Evolutionary conservation across 2,888 invertebrate genomes (phyloP).

Genomic region (Furcula furcula): DNA sequence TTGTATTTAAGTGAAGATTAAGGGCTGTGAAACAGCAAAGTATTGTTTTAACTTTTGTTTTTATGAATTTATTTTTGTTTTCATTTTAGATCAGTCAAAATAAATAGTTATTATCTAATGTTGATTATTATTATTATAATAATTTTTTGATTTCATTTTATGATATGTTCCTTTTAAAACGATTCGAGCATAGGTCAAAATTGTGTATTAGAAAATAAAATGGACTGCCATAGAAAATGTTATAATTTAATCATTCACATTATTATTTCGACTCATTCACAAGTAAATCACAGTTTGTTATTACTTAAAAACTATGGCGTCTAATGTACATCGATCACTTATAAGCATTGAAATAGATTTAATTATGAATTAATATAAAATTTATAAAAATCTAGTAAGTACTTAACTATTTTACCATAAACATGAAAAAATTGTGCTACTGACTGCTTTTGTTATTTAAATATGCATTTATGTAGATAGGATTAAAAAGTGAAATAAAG

Average conservation of each 20-base stretch:
- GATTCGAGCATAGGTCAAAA: no score
- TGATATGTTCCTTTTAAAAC: no score
- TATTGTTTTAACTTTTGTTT: neutral
- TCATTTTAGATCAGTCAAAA: no score
- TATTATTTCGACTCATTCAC: slow-evolving; percentile 40
- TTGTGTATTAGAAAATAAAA: neutral
- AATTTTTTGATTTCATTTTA: no score
- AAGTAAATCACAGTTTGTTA: slow-evolving; percentile 67
- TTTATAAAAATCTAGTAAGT: neutral
- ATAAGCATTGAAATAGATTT: slow-evolving; percentile 6
- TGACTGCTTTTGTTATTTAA: no score
- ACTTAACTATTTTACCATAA: neutral
- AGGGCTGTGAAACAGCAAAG: slow-evolving; percentile 36
- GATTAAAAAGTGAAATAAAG: no score
- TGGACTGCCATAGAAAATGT: slow-evolving; percentile 10
- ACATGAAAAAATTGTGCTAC: neutral
- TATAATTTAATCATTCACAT: slow-evolving; percentile 22
- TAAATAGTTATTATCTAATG: no score
- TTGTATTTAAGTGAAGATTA: slow-evolving; percentile 11
- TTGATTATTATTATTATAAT: no score
- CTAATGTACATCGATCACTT: slow-evolving; percentile 2
- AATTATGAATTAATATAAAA: neutral
- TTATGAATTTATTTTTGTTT: no score
- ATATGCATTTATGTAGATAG: no score
- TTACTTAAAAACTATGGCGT: slow-evolving; percentile 28